Evolutionary conservation across 2,797 vertebrate species (phyloP).

Genomic region (Anguilla anguilla): DNA sequence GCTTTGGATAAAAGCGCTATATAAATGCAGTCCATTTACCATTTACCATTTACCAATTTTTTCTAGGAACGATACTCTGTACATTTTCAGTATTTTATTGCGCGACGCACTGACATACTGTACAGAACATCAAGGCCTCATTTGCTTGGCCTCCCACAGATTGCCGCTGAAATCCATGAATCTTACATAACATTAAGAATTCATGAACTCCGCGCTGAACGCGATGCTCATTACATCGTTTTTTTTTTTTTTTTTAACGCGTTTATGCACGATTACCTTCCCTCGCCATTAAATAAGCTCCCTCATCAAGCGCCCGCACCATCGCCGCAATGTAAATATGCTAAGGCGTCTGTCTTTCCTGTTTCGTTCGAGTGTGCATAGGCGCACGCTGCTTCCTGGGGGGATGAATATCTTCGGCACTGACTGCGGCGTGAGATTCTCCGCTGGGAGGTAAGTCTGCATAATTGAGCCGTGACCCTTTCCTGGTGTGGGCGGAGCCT

Average conservation of each 20-base stretch:
- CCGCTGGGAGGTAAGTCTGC: not conserved
- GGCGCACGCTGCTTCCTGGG: not conserved
- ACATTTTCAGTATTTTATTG: not conserved
- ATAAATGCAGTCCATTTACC: no score
- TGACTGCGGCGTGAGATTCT: not conserved
- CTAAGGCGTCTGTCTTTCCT: not conserved
- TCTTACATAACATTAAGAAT: slow-evolving; percentile 2
- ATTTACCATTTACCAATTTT: no score
- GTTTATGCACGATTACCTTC: not conserved
- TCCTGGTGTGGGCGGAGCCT: not conserved
- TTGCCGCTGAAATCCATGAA: not conserved
- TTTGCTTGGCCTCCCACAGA: not conserved
- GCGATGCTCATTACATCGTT: not conserved
- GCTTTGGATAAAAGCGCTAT: no score
- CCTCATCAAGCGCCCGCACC: not conserved
- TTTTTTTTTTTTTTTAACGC: not conserved
- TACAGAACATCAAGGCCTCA: not conserved
- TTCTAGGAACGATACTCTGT: not conserved
- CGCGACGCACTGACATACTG: not conserved
- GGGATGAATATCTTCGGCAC: not conserved
- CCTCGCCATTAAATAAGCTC: not conserved
- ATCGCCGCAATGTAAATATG: not conserved
- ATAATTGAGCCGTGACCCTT: not conserved
- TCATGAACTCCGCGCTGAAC: not conserved
- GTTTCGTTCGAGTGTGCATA: not conserved